These are phyloP conservation scores for Lordiphosa collinella DNA, from an alignment of 1,140 invertebrate genomes.

Conservation along the genomic window DNA sequence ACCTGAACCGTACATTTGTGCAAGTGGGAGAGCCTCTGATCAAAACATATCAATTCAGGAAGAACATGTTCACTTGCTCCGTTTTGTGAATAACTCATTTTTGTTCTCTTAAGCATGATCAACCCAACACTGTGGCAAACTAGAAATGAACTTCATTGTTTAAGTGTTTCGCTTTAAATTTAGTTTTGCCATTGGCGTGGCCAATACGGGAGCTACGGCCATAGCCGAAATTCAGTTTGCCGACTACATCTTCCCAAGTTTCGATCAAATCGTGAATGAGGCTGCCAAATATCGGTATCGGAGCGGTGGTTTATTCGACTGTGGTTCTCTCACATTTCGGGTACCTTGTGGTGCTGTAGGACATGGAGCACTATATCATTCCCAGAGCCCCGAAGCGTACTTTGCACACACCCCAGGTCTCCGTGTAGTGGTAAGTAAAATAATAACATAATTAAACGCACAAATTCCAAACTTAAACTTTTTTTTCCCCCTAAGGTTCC, in stretches of 20 bases:
- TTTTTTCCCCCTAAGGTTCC: slow-evolving; percentile 80
- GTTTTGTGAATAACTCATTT: too few relatives aligned
- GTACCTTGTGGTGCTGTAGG: slow-evolving; percentile 92
- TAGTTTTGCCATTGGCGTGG: slow-evolving; percentile 96
- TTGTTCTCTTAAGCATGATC: too few relatives aligned
- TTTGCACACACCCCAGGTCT: slow-evolving; percentile 97
- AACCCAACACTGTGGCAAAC: too few relatives aligned
- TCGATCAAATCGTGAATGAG: slow-evolving; percentile 97
- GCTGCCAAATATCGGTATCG: slow-evolving; percentile 97
- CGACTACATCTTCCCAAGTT: slow-evolving; percentile 99
- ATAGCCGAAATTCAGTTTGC: slow-evolving; percentile 99
- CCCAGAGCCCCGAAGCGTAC: slow-evolving; percentile 98
- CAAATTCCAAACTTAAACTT: neutral
- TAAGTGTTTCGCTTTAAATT: neutral
- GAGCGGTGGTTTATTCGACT: slow-evolving; percentile 93
- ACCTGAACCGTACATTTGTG: too few relatives aligned
- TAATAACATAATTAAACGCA: neutral
- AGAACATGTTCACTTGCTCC: too few relatives aligned
- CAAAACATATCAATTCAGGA: too few relatives aligned
- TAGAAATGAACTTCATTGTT: too few relatives aligned
- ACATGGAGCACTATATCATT: slow-evolving; percentile 98
- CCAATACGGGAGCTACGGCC: slow-evolving; percentile 92
- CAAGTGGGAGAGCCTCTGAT: too few relatives aligned
- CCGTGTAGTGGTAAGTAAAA: slow-evolving; percentile 90
- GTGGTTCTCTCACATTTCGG: slow-evolving; percentile 94